Base-by-base conservation (phyloP, 2,797 vertebrate species). In the Sphenopsis melanotis region DNA sequence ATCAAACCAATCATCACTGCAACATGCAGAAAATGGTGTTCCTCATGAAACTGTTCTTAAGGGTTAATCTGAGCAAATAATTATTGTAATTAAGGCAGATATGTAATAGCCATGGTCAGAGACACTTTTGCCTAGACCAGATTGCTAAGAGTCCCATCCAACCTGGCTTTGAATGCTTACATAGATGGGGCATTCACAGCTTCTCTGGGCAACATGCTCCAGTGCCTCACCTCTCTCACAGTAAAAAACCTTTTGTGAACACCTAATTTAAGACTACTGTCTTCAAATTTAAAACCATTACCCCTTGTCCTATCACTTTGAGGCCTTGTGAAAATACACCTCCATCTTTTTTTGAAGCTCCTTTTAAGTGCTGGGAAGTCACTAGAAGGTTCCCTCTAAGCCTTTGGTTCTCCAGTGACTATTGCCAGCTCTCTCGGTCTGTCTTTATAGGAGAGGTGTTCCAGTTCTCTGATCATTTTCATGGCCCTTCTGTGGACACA, bases 351-450 rank as follows among this genome's bases (percentile, higher is more conserved):
- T 41, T 63, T 72, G 6, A 9, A 47, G 19, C 11, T 39, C 11
- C 50, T 72, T 39, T 55, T 24, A 56, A 41, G 30, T 55, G 15
- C 34, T 34, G 19, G 14, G 20, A 53, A 52, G 57, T 53, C 5
- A 6, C 57, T 37, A 64, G 36, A 55, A 39, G 11, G 12, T 47
- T 14, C 4, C 17, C 4, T 72, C 24, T 24, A 41, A 34, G 34
- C 11, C 41, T 47, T 34, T 47, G 17, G 6, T 47, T 47, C 41
- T 55, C 59, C 34, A 41, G 30, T 30, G 30, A 56, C 13, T 26
- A 21, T 11, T 0, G 2, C 34, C 20, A 20, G 2, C 11, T 60
- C 26, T 49, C 24, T 41, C 2, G 0, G 1, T 29, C 6, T n/a
- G 17, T 37, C 63, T 44, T n/a, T 19, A 17, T 15, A n/a, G 19